These are phyloP conservation scores for Choristoneura rosaceana DNA, from an alignment of 2,888 invertebrate species.

Conservation along the genomic window DNA sequence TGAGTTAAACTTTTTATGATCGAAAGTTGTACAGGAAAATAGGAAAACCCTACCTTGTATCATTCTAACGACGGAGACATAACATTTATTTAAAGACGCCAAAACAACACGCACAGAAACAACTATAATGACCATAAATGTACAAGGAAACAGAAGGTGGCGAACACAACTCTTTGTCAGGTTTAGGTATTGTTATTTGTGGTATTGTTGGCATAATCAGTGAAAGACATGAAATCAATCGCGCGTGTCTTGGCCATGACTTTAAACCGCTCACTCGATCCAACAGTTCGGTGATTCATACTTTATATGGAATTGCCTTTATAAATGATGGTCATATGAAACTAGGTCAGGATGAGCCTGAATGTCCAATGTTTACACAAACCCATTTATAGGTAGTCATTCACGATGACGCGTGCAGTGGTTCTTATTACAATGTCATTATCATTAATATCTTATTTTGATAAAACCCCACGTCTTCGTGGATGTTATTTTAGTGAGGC, in stretches of 20 bases:
- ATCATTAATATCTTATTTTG: no score
- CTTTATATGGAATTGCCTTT: constrained; percentile 25
- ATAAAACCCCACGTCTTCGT: no score
- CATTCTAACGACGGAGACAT: neutral
- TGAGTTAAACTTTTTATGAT: no score
- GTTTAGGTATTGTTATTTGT: neutral
- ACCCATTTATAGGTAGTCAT: no score
- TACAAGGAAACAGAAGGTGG: neutral
- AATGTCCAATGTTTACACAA: neutral
- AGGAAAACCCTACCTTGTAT: no score
- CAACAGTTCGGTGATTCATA: constrained; percentile 21
- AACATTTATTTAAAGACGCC: neutral
- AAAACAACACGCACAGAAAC: neutral
- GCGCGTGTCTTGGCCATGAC: constrained; percentile 27
- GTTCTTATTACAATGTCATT: no score
- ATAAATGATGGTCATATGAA: constrained; percentile 20
- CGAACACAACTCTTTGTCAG: constrained; percentile 1
- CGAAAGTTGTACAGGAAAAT: no score
- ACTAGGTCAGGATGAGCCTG: constrained; percentile 9
- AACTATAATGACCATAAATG: constrained; percentile 6
- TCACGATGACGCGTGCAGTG: no score
- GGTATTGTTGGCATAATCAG: constrained; percentile 14
- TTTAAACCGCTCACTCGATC: constrained; percentile 24
- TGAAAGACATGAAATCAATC: constrained; percentile 23
- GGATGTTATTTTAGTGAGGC: neutral